Evolutionary conservation across 2,113 vertebrate species (phyloP).

Genomic region (Eublepharis macularius): DNA sequence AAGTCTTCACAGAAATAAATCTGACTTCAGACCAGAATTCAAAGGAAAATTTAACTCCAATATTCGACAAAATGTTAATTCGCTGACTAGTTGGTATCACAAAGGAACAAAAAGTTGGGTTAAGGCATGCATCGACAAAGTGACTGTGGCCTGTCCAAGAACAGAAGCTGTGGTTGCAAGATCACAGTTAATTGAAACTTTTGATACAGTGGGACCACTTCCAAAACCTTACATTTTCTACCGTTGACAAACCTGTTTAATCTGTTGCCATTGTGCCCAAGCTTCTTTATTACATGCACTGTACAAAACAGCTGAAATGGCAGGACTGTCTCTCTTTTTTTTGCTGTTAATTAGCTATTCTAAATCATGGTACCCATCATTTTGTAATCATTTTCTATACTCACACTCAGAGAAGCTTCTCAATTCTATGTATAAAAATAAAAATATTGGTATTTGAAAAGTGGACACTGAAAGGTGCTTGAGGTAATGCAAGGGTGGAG

Average conservation of each 20-base stretch:
- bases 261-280: constrained; percentile 18
- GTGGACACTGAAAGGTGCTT: not conserved
- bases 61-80: not conserved
- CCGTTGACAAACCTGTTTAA: constrained; percentile 44
- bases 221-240: constrained; percentile 44
- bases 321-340: constrained; percentile 12
- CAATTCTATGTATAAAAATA: not conserved
- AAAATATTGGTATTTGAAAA: not conserved
- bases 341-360: not conserved
- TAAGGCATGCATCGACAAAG: not conserved
- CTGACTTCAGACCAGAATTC: not conserved
- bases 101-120: not conserved
- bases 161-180: constrained; percentile 31
- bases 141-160: not conserved
- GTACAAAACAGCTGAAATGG: constrained; percentile 35
- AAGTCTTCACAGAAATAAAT: not conserved
- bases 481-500: not conserved
- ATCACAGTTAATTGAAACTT: not conserved
- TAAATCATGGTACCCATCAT: not conserved
- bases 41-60: constrained; percentile 11
- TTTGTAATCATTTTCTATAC: not conserved
- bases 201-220: constrained; percentile 49
- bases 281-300: constrained; percentile 43
- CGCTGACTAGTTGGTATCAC: not conserved
- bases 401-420: not conserved